These are phyloP conservation scores for Sarcophaga caerulescens DNA, from an alignment of 2,888 invertebrate species.

Conservation along the genomic window DNA sequence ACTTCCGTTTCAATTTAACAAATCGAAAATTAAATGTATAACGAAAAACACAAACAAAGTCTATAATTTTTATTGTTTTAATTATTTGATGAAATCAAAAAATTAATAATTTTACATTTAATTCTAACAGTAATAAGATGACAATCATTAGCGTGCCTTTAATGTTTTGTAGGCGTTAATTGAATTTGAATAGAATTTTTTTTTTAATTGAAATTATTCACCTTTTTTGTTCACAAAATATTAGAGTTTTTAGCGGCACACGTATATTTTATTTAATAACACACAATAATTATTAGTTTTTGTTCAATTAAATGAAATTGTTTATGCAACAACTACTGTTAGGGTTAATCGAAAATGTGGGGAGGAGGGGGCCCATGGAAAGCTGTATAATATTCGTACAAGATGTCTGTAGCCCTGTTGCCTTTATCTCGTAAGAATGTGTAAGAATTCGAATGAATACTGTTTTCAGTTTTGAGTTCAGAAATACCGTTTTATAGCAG, in stretches of 20 bases:
- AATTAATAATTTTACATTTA: slow-evolving; percentile 54
- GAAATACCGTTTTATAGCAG: too few species aligned
- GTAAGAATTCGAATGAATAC: too few species aligned
- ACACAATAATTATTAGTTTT: too few species aligned
- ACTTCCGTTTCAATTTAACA: slow-evolving; percentile 43
- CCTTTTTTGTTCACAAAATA: not conserved
- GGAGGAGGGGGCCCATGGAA: too few species aligned
- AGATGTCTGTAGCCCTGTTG: too few species aligned
- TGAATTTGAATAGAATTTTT: slow-evolving; percentile 29
- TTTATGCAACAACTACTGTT: too few species aligned
- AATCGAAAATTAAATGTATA: slow-evolving; percentile 24
- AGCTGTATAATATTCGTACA: too few species aligned
- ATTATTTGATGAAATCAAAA: slow-evolving; percentile 61
- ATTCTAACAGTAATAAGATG: slow-evolving; percentile 6
- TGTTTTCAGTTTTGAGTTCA: too few species aligned
- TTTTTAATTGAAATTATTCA: not conserved
- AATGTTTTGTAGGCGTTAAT: slow-evolving; percentile 46
- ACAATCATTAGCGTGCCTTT: slow-evolving; percentile 4
- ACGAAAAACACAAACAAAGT: not conserved
- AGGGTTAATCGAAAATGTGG: too few species aligned
- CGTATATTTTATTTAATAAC: not conserved
- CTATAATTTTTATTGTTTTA: slow-evolving; percentile 38
- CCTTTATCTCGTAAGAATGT: too few species aligned
- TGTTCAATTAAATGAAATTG: too few species aligned
- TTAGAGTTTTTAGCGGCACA: not conserved